phyloP scores from a whole-genome alignment of 2,888 invertebrate genomes.

The Tachystola acroxantha region DNA sequence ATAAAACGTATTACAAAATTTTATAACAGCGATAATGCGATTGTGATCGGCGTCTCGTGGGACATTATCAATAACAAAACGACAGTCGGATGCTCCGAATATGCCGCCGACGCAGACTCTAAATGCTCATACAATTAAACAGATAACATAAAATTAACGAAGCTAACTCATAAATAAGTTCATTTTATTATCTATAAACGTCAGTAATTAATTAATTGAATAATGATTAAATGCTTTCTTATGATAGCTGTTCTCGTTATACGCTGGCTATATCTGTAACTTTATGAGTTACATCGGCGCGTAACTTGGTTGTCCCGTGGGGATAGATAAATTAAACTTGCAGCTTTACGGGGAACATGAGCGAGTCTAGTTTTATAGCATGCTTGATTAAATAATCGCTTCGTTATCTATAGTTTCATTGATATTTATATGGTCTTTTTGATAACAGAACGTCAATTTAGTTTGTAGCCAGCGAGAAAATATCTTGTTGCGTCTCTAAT shows the following conservation, averaged over 20 bases:
- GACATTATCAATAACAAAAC: constrained; percentile 21
- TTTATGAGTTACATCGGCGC: constrained; percentile 41
- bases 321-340: constrained; percentile 8
- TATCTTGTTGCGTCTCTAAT: too few species aligned
- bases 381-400: background rate
- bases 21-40: constrained; percentile 22
- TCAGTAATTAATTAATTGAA: constrained; percentile 75
- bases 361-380: background rate
- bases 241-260: constrained; percentile 25
- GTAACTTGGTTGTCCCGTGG: constrained; percentile 50
- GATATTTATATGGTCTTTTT: too few species aligned
- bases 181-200: constrained; percentile 73
- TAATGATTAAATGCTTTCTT: constrained; percentile 65
- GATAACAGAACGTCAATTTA: too few species aligned
- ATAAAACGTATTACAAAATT: constrained; percentile 16
- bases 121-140: constrained; percentile 59
- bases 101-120: constrained; percentile 30
- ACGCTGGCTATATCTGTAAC: constrained; percentile 22
- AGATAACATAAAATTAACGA: constrained; percentile 72
- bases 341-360: constrained; percentile 2
- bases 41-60: constrained; percentile 24
- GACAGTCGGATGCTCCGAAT: constrained; percentile 28
- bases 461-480: too few species aligned
- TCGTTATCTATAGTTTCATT: constrained; percentile 7
- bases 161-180: constrained; percentile 66